phyloP scores from a whole-genome alignment of 1,140 invertebrate genomes.

The Globodera rostochiensis region DNA sequence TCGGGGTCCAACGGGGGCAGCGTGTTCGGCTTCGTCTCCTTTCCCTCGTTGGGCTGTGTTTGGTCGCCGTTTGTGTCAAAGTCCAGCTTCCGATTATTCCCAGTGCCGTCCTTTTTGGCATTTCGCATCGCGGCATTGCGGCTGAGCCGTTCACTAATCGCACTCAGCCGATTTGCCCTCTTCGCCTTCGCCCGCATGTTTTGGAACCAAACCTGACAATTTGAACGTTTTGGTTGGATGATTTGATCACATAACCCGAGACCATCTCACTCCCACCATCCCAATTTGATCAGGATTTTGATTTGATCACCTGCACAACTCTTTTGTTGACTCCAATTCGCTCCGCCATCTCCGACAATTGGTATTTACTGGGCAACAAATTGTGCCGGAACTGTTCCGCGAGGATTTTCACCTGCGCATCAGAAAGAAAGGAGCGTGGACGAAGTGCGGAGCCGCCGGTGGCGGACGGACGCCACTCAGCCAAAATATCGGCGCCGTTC shows the following conservation, averaged over 20 bases:
- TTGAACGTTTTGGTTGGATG: slow-evolving; percentile 11
- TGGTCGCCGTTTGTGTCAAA: neutral
- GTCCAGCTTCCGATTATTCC: slow-evolving; percentile 17
- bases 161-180: slow-evolving; percentile 43
- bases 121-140: slow-evolving; percentile 56
- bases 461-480: slow-evolving; percentile 40
- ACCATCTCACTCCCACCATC: neutral
- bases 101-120: neutral
- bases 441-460: slow-evolving; percentile 67
- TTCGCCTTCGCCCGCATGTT: slow-evolving; percentile 81
- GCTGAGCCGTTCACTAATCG: slow-evolving; percentile 65
- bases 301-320: slow-evolving; percentile 77
- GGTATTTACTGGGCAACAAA: slow-evolving; percentile 87
- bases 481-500: slow-evolving; percentile 23
- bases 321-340: slow-evolving; percentile 85
- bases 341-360: slow-evolving; percentile 84
- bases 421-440: slow-evolving; percentile 86
- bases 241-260: neutral
- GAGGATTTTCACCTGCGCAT: slow-evolving; percentile 85
- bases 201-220: slow-evolving; percentile 83
- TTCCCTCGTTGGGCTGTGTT: slow-evolving; percentile 7
- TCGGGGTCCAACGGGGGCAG: slow-evolving; percentile 14
- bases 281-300: neutral
- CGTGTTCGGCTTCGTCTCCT: slow-evolving; percentile 66
- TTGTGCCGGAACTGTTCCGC: slow-evolving; percentile 85